A percentile compares a stretch with the other conserved stretches of the same genome.
These are phyloP conservation scores for Bos javanicus DNA, from an alignment of 2,113 vertebrate genomes.

Conservation along the genomic window DNA sequence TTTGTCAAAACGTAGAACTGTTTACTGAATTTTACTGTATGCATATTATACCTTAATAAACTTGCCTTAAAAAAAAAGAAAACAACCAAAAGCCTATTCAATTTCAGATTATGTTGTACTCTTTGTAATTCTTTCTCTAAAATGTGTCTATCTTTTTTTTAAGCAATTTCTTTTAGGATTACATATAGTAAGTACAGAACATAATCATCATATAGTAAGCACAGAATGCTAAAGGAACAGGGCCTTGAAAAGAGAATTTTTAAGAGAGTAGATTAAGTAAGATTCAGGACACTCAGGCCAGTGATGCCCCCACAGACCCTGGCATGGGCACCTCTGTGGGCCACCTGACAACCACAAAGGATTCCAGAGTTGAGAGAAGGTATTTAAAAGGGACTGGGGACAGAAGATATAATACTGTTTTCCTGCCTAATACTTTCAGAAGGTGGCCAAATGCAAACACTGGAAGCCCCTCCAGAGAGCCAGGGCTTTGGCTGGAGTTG, in stretches of 20 bases:
- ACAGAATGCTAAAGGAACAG: neutral
- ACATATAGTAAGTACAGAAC: neutral
- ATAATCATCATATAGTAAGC: neutral
- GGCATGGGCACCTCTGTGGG: neutral
- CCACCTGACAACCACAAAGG: neutral
- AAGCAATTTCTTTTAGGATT: neutral
- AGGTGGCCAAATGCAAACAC: neutral
- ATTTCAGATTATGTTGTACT: neutral
- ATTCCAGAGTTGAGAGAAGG: neutral
- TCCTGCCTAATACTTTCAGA: neutral
- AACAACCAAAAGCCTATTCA: neutral
- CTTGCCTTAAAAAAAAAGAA: neutral
- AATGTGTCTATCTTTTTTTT: neutral
- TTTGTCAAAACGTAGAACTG: neutral
- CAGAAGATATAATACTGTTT: neutral
- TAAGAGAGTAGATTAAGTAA: neutral
- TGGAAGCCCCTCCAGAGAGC: neutral
- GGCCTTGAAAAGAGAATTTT: neutral
- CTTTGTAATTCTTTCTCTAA: neutral
- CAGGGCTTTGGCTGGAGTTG: neutral
- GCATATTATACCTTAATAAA: neutral
- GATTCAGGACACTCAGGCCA: neutral
- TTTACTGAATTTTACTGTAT: neutral
- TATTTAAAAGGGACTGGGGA: neutral
- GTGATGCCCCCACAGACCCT: neutral